These are phyloP conservation scores for Conger conger DNA, from an alignment of 2,113 vertebrate species.

Conservation along the genomic window DNA sequence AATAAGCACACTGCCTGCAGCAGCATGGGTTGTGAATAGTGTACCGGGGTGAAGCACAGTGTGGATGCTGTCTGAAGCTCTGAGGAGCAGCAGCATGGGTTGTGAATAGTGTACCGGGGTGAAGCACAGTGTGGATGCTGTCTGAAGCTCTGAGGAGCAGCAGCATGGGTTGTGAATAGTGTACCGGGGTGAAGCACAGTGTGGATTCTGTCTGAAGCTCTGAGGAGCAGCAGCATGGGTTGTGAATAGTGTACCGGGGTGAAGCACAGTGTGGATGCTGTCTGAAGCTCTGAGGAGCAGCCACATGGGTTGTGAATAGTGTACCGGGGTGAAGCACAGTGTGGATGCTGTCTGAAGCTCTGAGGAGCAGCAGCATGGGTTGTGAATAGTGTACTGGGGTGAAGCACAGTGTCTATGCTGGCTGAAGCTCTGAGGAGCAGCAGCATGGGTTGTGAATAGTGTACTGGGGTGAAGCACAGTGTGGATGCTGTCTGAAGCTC, in stretches of 20 bases:
- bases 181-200: not conserved
- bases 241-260: not conserved
- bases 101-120: not conserved
- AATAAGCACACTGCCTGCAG: not conserved
- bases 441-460: not conserved
- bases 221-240: not conserved
- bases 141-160: not conserved
- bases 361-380: not conserved
- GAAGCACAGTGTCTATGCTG: not conserved
- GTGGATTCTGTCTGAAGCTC: not conserved
- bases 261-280: not conserved
- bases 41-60: no score
- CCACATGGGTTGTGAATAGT: not conserved
- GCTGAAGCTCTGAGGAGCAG: not conserved
- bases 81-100: not conserved
- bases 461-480: not conserved
- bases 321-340: not conserved
- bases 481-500: not conserved
- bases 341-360: not conserved
- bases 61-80: not conserved
- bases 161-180: not conserved
- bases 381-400: not conserved
- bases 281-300: not conserved
- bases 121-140: not conserved
- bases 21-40: no score